Conservation (phyloP, 2,888 invertebrate genomes). For the Thereva unica region DNA sequence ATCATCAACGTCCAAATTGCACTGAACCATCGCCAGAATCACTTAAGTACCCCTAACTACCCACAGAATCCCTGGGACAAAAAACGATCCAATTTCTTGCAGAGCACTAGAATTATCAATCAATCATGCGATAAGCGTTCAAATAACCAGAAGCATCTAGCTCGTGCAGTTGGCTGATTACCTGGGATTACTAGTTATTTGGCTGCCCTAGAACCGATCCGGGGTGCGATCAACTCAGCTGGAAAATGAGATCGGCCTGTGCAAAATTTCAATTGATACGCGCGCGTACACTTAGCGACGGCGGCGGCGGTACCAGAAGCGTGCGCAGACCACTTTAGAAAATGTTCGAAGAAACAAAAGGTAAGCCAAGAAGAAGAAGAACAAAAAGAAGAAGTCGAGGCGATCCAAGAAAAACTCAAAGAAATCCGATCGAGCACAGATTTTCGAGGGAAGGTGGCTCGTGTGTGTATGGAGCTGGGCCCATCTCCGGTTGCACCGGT, state of each 20-base stretch:
- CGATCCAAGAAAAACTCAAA: constrained; percentile 7
- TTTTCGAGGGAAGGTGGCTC: constrained; percentile 1
- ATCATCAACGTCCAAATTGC: no score
- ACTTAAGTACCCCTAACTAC: neutral
- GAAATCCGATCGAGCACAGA: constrained; percentile 24
- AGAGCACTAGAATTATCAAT: constrained; percentile 25
- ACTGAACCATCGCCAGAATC: no score
- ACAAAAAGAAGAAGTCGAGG: neutral
- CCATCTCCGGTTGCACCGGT: neutral
- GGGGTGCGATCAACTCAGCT: constrained; percentile 5
- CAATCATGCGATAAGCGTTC: constrained; percentile 37
- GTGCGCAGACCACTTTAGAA: constrained; percentile 18
- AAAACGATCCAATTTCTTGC: constrained; percentile 12
- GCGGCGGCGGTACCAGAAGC: constrained; percentile 12
- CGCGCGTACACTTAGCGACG: neutral
- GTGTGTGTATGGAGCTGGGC: neutral
- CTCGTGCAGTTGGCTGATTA: constrained; percentile 35
- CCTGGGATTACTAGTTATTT: constrained; percentile 33
- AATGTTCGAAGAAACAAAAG: constrained; percentile 7
- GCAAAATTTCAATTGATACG: constrained; percentile 21
- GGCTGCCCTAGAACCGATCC: neutral
- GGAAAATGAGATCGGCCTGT: constrained; percentile 22
- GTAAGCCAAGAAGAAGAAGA: constrained; percentile 1
- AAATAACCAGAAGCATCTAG: constrained; percentile 38
- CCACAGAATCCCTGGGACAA: neutral